Percentiles rank a stretch among this genome's conserved stretches.
phyloP scores from a whole-genome alignment of 2,797 vertebrate genomes.

The Coluber constrictor region DNA sequence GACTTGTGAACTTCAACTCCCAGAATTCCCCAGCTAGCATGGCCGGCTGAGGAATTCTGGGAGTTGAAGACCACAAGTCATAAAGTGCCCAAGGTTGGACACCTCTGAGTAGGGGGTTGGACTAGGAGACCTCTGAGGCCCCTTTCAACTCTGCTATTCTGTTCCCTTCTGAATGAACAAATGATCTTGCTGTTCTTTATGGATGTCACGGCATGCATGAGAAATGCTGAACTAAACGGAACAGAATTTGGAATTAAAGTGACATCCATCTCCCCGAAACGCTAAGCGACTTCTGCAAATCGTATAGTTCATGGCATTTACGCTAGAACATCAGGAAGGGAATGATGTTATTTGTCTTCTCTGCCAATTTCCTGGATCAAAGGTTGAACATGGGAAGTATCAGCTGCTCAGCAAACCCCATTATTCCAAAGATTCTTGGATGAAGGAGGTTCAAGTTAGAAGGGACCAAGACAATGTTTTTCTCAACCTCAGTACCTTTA shows the following conservation, averaged over 20 bases:
- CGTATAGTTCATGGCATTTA: neutral
- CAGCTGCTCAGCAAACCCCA: neutral
- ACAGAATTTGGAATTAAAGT: neutral
- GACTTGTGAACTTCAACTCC: neutral
- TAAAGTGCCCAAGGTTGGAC: neutral
- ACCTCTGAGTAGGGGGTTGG: neutral
- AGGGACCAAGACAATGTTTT: neutral
- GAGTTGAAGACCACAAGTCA: neutral
- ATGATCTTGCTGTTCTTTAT: too few relatives aligned
- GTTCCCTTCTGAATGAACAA: too few relatives aligned
- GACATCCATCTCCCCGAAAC: neutral
- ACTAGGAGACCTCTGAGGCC: neutral
- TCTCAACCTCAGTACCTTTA: neutral
- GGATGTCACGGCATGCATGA: neutral
- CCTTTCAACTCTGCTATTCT: neutral
- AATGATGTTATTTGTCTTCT: neutral
- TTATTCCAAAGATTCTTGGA: neutral
- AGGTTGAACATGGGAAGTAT: neutral
- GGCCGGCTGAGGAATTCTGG: too few relatives aligned
- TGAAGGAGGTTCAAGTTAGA: neutral
- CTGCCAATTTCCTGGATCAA: neutral
- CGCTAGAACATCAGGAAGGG: fast-evolving
- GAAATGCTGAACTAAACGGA: neutral
- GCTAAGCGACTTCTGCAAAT: neutral
- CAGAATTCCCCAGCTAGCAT: neutral